Evolutionary conservation across 2,797 vertebrate species (phyloP).

Genomic region (Meriones psammophilus): DNA sequence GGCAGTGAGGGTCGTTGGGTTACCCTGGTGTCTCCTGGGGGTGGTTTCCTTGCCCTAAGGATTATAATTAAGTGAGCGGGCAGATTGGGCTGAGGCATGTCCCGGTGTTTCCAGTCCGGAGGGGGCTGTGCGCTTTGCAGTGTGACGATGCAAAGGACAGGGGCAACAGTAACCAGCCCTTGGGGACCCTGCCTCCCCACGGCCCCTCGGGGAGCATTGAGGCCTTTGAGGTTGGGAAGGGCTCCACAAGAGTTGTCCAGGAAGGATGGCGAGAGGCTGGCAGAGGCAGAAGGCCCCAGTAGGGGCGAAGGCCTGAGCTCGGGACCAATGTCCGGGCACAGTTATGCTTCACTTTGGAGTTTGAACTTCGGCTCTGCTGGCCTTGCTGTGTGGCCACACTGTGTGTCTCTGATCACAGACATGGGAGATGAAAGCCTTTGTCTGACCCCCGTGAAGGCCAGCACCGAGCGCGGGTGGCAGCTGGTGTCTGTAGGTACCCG

Average conservation of each 20-base stretch:
- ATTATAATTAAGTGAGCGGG: neutral
- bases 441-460: accelerated
- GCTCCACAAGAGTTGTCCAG: neutral
- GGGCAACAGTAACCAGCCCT: no score
- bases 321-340: accelerated
- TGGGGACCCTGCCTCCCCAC: accelerated
- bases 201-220: neutral
- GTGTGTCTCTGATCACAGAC: neutral
- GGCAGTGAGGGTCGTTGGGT: slow-evolving; percentile 18
- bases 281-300: neutral
- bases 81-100: neutral
- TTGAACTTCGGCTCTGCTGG: neutral
- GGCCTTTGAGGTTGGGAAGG: neutral
- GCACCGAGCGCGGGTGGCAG: accelerated
- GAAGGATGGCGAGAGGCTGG: neutral
- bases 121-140: neutral
- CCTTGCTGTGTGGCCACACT: slow-evolving; percentile 1
- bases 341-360: neutral
- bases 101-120: slow-evolving; percentile 53
- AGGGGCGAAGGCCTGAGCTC: neutral
- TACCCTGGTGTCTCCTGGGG: neutral
- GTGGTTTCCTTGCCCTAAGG: slow-evolving; percentile 39
- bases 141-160: neutral
- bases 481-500: no score
- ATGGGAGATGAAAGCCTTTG: neutral